Base-by-base conservation (phyloP, 2,797 vertebrate species). In the Smutsia gigantea region DNA sequence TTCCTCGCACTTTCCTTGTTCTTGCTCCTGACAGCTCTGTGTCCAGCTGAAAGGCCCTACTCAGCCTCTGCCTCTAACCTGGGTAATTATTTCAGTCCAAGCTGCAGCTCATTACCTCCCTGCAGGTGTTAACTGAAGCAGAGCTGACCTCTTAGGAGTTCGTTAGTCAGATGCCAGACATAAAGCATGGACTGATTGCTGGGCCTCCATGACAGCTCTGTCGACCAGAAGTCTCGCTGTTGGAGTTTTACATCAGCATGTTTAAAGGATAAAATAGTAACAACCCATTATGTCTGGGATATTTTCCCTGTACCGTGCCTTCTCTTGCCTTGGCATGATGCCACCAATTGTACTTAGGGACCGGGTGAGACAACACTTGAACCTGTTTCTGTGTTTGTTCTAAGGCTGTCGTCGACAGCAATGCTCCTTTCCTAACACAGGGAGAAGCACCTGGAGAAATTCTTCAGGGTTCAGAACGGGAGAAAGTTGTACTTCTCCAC, bases 111-210 rank as follows among this genome's bases (percentile, higher is more conserved):
- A 61, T 96, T 92, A 89, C 85, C 31, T 72, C 64, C 42, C 25
- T 15, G 61, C 68, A 92, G 88, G 90, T 89, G 91, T 39, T 63
- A 39, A 29, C 42, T 21, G 49, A 64, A 68, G 82, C 89, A 51
- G 25, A 71, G 61, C 51, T 90, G 87, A 96, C 87, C 96, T 90
- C 91, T 75, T 29, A 72, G 59, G 79, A 87, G 64, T 59, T 92
- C 86, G 92, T 94, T 94, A 96, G 93, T 79, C 94, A 77, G 68
- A 77, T 23, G 37, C 53, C 68, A 63, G 53, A 77, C 37, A 42
- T n/a, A 29, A 78, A 68, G 53, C 0, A 0, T 19, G 14, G 86
- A 13, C 13, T 23, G 66, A 55, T 69, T 42, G 34, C 23, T 3
- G 15, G 51, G 53, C 46, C 18, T 93, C 17, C 0, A 2, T 49